Percentiles rank a stretch among this genome's conserved stretches.
These are phyloP conservation scores for Penaeus japonicus DNA, from an alignment of 1,140 invertebrate genomes.

Conservation along the genomic window DNA sequence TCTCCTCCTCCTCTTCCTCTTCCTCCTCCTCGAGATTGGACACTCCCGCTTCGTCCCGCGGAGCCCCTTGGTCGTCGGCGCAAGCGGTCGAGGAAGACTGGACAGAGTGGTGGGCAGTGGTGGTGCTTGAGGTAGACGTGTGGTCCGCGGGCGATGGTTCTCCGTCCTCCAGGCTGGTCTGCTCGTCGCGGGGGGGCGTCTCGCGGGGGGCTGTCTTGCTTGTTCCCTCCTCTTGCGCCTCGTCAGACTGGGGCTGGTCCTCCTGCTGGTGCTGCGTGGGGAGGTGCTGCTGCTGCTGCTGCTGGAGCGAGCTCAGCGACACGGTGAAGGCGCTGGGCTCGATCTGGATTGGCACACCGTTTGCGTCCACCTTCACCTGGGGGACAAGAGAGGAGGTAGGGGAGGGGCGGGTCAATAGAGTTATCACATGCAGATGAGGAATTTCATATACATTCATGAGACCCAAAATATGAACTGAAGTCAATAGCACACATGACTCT, in stretches of 20 bases:
- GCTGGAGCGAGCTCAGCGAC: constrained; percentile 29
- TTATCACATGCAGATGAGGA: background rate
- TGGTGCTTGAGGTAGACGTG: background rate
- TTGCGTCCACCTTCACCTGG: constrained; percentile 57
- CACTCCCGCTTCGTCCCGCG: background rate
- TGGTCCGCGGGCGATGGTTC: background rate
- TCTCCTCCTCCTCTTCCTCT: background rate
- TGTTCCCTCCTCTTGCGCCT: background rate
- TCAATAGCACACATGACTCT: too few species aligned
- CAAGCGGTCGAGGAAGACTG: too few species aligned
- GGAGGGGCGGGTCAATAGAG: background rate
- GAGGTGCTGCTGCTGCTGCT: constrained; percentile 18
- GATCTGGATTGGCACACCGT: constrained; percentile 55
- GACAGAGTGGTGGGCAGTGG: too few species aligned
- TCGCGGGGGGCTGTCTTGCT: background rate
- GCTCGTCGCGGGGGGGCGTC: background rate
- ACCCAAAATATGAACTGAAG: too few species aligned
- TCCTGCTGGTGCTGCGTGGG: background rate
- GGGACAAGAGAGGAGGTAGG: background rate
- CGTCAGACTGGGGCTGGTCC: background rate
- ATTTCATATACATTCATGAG: background rate
- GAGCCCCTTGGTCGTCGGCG: background rate
- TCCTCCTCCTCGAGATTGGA: constrained; percentile 19
- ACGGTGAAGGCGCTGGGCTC: constrained; percentile 56
- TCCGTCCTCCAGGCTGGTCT: background rate